A percentile compares a stretch with the other conserved stretches of the same genome.
Evolutionary conservation across 2,888 invertebrate species (phyloP).

Genomic region (Dynastes grantii): DNA sequence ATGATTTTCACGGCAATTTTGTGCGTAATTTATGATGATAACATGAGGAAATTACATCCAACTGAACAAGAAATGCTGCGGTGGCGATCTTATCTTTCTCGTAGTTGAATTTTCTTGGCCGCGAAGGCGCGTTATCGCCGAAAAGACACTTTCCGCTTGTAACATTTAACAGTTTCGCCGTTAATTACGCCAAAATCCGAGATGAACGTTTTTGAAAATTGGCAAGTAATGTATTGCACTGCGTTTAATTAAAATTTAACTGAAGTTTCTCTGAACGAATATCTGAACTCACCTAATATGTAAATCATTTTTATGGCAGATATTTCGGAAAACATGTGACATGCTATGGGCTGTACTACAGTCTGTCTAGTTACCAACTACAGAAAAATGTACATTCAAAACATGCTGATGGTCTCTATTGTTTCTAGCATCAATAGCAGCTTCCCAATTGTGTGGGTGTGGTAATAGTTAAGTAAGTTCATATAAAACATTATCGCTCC

Average conservation of each 20-base stretch:
- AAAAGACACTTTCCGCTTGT: conserved; percentile 18
- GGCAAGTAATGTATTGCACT: conserved; percentile 19
- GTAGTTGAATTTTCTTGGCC: conserved; percentile 7
- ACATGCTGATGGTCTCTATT: no score
- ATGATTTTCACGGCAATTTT: conserved; percentile 11
- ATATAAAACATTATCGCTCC: no score
- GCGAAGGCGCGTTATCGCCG: not conserved
- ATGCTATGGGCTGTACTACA: no score
- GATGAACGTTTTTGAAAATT: not conserved
- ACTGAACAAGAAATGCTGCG: conserved; percentile 11
- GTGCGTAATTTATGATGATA: conserved; percentile 31
- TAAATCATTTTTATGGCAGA: no score
- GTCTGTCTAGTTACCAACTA: no score
- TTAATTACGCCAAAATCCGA: conserved; percentile 11
- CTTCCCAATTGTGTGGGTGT: no score
- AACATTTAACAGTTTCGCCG: not conserved
- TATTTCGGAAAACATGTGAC: no score
- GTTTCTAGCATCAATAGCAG: no score
- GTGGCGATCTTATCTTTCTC: conserved; percentile 1
- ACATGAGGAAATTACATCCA: conserved; percentile 14
- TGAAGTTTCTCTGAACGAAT: no score
- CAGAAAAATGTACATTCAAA: no score
- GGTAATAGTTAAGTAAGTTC: no score
- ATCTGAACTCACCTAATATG: no score
- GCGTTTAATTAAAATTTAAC: not conserved